Conservation (phyloP, 1,140 invertebrate genomes). For the Ceratina japonica region DNA sequence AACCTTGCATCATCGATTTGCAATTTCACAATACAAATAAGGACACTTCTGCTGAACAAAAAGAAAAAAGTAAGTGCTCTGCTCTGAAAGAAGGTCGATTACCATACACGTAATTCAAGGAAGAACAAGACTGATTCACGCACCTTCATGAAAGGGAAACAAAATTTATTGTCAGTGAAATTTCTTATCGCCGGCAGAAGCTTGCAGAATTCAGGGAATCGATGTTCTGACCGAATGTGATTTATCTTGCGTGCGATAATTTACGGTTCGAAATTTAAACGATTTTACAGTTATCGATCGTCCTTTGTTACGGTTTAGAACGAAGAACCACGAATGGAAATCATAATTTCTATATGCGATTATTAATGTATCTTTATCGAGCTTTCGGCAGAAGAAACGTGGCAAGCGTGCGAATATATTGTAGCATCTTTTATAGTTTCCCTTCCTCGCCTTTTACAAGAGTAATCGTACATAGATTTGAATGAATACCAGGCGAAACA, state of each 20-base stretch:
- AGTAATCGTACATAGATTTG: not conserved
- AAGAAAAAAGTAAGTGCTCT: not conserved
- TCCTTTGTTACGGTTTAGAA: too few relatives aligned
- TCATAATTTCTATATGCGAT: not conserved
- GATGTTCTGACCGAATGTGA: too few relatives aligned
- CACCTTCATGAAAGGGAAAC: not conserved
- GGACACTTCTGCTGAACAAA: not conserved
- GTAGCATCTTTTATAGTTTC: not conserved
- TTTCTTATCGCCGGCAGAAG: not conserved
- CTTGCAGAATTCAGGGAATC: too few relatives aligned
- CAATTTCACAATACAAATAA: not conserved
- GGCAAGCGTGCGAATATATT: not conserved
- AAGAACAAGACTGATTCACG: not conserved
- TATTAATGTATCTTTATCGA: not conserved
- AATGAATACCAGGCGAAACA: not conserved
- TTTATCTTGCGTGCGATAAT: too few relatives aligned
- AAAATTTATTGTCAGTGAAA: not conserved
- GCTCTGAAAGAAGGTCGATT: slow-evolving; percentile 10
- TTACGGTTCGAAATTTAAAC: too few relatives aligned
- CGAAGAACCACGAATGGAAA: not conserved
- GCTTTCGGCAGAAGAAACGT: not conserved
- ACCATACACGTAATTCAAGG: not conserved
- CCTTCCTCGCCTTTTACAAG: not conserved
- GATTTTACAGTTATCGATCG: too few relatives aligned
- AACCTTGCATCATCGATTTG: slow-evolving; percentile 14